Base-by-base conservation (phyloP, 2,797 vertebrate species). In the Argya squamiceps region DNA sequence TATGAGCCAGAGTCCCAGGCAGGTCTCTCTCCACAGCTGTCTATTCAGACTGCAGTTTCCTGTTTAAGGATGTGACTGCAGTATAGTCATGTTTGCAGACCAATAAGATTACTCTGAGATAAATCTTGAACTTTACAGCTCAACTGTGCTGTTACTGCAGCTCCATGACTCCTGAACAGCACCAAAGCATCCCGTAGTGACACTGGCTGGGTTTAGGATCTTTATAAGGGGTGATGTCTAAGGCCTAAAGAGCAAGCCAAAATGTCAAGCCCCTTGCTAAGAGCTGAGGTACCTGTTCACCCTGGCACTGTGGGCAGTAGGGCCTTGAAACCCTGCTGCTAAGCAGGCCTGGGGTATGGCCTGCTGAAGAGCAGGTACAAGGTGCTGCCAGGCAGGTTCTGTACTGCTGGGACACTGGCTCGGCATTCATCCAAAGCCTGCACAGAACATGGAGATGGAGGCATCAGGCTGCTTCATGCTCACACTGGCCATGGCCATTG, bases 401-500 rank as follows among this genome's bases (percentile, higher is more conserved):
- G 15, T 44, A 63, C 11, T 58, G 44, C 60, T 68, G 67, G 34
- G 85, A 69, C 59, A 43, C 27, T 4, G 34, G 15, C 32, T 63
- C 49, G 58, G 23, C 1, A 3, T 41, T 52, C 32, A 34, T 10
- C 44, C 68, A 55, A 65, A 64, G 24, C 43, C 80, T 14, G 32
- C 18, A 24, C 24, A 34, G 56, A 81, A 34, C 34, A 12, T 0
- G 2, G 70, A 77, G 32, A 26, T 26, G 44, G 50, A 44, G 56
- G 24, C 70, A 24, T 32, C n/a, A 17, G 55, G 36, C 37, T 73
- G 70, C 22, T 34, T 64, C 1, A 1, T 26, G 5, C 49, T 69
- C 65, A 18, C 27, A 15, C 3, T 0, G 1, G 30, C 39, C 26
- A 16, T 2, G 44, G 47, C 37, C 23, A 3, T 5, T 29, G 68